Evolutionary conservation across 1,140 invertebrate species (phyloP).

Genomic region (Aphaenogaster rudis): DNA sequence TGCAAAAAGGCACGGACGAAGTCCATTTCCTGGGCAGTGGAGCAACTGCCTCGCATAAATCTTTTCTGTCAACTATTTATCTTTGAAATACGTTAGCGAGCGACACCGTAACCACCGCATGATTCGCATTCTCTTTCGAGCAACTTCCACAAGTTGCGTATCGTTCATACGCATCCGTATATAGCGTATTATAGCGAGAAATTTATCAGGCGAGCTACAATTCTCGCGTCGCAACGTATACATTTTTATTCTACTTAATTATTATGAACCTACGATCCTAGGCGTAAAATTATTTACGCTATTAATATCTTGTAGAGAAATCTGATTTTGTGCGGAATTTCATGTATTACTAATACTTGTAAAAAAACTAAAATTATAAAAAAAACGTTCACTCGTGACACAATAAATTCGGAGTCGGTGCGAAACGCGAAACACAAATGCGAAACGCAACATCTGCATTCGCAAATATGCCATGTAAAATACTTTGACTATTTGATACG

Average conservation of each 20-base stretch:
- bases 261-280: neutral
- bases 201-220: neutral
- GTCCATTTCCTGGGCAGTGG: slow-evolving; percentile 49
- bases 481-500: slow-evolving; percentile 34
- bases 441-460: slow-evolving; percentile 18
- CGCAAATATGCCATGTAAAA: slow-evolving; percentile 24
- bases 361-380: neutral
- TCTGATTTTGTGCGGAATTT: neutral
- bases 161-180: neutral
- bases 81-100: slow-evolving; percentile 49
- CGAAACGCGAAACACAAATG: neutral
- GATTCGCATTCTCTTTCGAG: slow-evolving; percentile 32
- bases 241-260: neutral
- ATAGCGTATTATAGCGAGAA: neutral
- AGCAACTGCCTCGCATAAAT: slow-evolving; percentile 40
- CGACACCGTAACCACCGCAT: slow-evolving; percentile 29
- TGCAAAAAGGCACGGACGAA: slow-evolving; percentile 33
- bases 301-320: neutral
- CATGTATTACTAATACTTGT: neutral
- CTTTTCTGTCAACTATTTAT: slow-evolving; percentile 57
- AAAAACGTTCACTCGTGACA: neutral
- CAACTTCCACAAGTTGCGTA: neutral
- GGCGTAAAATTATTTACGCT: neutral
- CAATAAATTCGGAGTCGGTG: neutral
- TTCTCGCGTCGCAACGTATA: neutral